phyloP scores from a whole-genome alignment of 2,797 vertebrate species.

The Chromis chromis region DNA sequence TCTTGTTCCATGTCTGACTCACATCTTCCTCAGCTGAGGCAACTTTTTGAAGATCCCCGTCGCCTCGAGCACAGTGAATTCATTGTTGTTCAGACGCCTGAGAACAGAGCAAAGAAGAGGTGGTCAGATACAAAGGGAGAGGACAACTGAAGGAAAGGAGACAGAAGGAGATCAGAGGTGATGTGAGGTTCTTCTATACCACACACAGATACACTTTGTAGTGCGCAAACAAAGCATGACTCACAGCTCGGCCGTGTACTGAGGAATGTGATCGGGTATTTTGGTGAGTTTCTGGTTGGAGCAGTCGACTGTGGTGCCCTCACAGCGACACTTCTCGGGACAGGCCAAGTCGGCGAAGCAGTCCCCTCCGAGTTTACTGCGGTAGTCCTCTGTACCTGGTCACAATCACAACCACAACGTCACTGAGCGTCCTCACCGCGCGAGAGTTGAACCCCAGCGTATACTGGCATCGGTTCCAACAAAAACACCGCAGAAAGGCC shows the following conservation, averaged over 20 bases:
- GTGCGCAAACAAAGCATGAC: slow-evolving; percentile 66
- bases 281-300: slow-evolving; percentile 97
- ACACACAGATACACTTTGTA: slow-evolving; percentile 33
- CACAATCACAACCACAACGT: slow-evolving; percentile 68
- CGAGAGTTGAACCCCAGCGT: slow-evolving; percentile 37
- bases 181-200: slow-evolving; percentile 20
- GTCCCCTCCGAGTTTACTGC: slow-evolving; percentile 96
- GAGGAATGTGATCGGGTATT: slow-evolving; percentile 96
- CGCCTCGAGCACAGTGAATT: slow-evolving; percentile 96
- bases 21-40: slow-evolving; percentile 98
- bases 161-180: slow-evolving; percentile 28
- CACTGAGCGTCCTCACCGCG: slow-evolving; percentile 19
- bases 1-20: slow-evolving; percentile 76
- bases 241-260: slow-evolving; percentile 98
- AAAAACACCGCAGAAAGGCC: slow-evolving; percentile 13
- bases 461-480: slow-evolving; percentile 30
- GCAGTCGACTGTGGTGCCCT: slow-evolving; percentile 97
- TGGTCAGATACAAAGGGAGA: slow-evolving; percentile 50
- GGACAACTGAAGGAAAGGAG: slow-evolving; percentile 17
- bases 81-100: slow-evolving; percentile 98
- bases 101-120: slow-evolving; percentile 45
- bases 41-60: slow-evolving; percentile 98
- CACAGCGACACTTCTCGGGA: slow-evolving; percentile 97
- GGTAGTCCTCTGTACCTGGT: slow-evolving; percentile 97
- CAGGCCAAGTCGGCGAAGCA: slow-evolving; percentile 98